A percentile compares a stretch with the other conserved stretches of the same genome.
phyloP scores from a whole-genome alignment of 2,888 invertebrate species.

The Drosophila anomalata region DNA sequence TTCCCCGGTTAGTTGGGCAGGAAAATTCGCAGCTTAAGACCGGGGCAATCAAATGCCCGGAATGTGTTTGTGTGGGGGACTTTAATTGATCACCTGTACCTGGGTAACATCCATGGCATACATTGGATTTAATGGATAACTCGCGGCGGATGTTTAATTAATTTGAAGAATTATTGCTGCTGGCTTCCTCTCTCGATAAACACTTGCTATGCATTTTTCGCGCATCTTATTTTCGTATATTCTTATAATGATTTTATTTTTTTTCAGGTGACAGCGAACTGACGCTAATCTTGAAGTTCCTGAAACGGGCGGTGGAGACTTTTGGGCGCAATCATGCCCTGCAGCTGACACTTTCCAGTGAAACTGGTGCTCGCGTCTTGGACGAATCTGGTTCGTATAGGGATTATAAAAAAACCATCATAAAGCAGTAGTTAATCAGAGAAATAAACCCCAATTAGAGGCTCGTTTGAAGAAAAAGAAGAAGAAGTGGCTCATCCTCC shows the following conservation, averaged over 20 bases:
- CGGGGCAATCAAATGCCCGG: slow-evolving; percentile 18
- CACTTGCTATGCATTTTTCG: slow-evolving; percentile 46
- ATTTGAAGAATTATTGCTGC: slow-evolving; percentile 43
- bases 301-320: slow-evolving; percentile 79
- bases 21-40: slow-evolving; percentile 12
- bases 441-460: slow-evolving; percentile 50
- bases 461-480: slow-evolving; percentile 70
- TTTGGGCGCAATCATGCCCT: slow-evolving; percentile 82
- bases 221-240: slow-evolving; percentile 21
- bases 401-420: background rate
- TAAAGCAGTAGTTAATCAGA: background rate
- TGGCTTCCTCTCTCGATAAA: slow-evolving; percentile 15
- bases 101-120: slow-evolving; percentile 23
- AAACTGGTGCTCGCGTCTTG: slow-evolving; percentile 74
- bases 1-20: slow-evolving; percentile 8
- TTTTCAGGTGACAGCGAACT: slow-evolving; percentile 79
- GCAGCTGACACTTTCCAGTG: slow-evolving; percentile 76
- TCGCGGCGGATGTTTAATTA: slow-evolving; percentile 63
- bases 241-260: background rate
- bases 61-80: slow-evolving; percentile 10
- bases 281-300: slow-evolving; percentile 76
- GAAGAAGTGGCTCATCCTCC: slow-evolving; percentile 80
- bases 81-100: slow-evolving; percentile 38
- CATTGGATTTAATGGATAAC: slow-evolving; percentile 35
- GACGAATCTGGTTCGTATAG: slow-evolving; percentile 69